Evolutionary conservation across 2,888 invertebrate species (phyloP).

Genomic region (Melipona bicolor): DNA sequence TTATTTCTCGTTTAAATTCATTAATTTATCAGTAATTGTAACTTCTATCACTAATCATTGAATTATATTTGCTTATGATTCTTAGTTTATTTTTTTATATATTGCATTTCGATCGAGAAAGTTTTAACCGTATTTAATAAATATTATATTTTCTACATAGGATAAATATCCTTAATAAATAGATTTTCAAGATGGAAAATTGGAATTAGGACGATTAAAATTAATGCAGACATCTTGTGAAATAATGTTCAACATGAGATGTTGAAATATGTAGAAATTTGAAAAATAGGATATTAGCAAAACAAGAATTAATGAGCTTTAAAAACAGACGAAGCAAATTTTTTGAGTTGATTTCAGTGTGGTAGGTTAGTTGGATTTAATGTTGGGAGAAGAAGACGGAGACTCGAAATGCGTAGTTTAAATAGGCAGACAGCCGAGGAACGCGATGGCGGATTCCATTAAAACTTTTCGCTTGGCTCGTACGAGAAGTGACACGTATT

Average conservation of each 20-base stretch:
- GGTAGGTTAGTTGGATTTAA: conserved; percentile 42
- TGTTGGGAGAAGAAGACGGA: conserved; percentile 12
- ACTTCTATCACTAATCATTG: no score
- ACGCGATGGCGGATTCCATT: conserved; percentile 67
- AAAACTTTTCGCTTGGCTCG: conserved; percentile 65
- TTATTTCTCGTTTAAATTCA: no score
- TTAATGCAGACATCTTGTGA: no score
- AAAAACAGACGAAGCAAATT: conserved; percentile 28
- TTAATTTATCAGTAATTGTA: no score
- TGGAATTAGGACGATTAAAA: neutral
- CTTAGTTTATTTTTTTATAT: no score
- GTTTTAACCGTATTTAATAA: no score
- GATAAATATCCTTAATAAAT: no score
- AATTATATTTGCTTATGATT: no score
- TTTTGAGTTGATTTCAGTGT: conserved; percentile 48
- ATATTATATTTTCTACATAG: no score
- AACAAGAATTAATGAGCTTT: conserved; percentile 36
- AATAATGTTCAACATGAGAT: no score
- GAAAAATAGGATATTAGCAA: neutral
- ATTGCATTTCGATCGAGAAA: no score
- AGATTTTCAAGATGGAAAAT: neutral
- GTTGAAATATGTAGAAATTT: no score
- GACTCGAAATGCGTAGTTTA: conserved; percentile 65
- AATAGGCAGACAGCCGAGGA: conserved; percentile 66
- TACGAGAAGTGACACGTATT: conserved; percentile 66